Evolutionary conservation across 2,113 vertebrate genomes (phyloP).

Genomic region (Hucho hucho): DNA sequence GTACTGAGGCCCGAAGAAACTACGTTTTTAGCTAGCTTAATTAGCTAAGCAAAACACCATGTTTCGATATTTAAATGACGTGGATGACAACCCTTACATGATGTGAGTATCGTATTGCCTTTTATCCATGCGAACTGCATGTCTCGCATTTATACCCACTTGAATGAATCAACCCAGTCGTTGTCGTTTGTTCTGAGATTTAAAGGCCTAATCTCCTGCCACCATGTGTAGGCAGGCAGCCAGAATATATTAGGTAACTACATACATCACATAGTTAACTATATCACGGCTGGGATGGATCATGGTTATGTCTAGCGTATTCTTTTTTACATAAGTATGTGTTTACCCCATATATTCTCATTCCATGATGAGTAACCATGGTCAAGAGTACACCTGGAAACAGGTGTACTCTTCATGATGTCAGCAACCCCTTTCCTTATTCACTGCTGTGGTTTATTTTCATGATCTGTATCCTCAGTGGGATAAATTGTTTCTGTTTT

Average conservation of each 20-base stretch:
- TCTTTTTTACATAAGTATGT: no score
- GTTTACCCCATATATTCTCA: no score
- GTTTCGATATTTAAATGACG: slow-evolving; percentile 79
- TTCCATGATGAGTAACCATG: no score
- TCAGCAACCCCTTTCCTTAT: background rate
- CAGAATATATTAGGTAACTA: background rate
- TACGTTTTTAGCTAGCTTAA: slow-evolving; percentile 59
- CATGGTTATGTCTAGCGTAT: no score
- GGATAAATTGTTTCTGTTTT: slow-evolving; percentile 15
- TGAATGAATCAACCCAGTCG: background rate
- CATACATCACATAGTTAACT: no score
- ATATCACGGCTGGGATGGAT: no score
- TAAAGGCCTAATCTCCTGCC: slow-evolving; percentile 3
- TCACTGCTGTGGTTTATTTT: background rate
- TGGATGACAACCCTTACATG: slow-evolving; percentile 77
- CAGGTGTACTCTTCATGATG: background rate
- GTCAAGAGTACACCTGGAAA: no score
- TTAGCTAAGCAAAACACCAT: slow-evolving; percentile 55
- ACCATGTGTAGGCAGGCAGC: background rate
- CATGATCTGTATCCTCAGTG: background rate
- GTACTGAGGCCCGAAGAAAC: background rate
- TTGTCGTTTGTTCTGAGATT: background rate
- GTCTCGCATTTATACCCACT: background rate
- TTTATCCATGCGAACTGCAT: background rate
- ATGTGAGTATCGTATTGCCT: slow-evolving; percentile 65